These are phyloP conservation scores for Orius laevigatus DNA, from an alignment of 1,140 invertebrate species.

Conservation along the genomic window DNA sequence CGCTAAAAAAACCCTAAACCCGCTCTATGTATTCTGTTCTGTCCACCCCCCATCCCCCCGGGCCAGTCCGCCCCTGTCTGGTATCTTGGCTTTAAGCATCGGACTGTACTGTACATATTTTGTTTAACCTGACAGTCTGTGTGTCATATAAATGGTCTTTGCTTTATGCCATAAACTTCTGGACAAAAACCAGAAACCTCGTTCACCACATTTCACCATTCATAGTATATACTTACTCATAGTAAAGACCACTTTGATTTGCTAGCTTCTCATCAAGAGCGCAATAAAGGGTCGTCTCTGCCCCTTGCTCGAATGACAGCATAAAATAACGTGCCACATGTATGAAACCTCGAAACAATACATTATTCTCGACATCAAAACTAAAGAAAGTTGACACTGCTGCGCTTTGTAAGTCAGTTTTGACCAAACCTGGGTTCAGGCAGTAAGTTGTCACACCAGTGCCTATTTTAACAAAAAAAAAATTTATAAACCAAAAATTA, in stretches of 20 bases:
- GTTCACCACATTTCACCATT: too few species aligned
- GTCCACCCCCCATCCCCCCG: too few species aligned
- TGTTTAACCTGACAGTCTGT: too few species aligned
- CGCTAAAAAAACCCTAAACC: too few species aligned
- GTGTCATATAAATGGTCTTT: too few species aligned
- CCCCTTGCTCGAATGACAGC: slow-evolving; percentile 48
- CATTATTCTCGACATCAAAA: too few species aligned
- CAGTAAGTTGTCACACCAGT: slow-evolving; percentile 49
- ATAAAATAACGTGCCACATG: slow-evolving; percentile 40
- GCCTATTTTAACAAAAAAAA: slow-evolving; percentile 20
- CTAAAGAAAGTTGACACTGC: slow-evolving; percentile 28
- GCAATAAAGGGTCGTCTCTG: slow-evolving; percentile 65
- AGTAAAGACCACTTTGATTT: slow-evolving; percentile 45
- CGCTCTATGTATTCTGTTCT: too few species aligned
- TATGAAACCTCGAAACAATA: slow-evolving; percentile 32
- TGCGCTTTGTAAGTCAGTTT: slow-evolving; percentile 57
- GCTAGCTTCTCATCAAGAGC: slow-evolving; percentile 50
- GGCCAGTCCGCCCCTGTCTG: too few species aligned
- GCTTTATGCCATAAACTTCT: too few species aligned
- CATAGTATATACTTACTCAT: slow-evolving; percentile 30
- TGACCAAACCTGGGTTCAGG: slow-evolving; percentile 54
- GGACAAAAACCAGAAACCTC: too few species aligned
- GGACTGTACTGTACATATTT: too few species aligned
- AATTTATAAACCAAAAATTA: neutral
- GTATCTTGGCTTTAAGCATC: too few species aligned